These are phyloP conservation scores for Montipora efflorescens DNA, from an alignment of 64 coral and sea anemone species.

Conservation along the genomic window DNA sequence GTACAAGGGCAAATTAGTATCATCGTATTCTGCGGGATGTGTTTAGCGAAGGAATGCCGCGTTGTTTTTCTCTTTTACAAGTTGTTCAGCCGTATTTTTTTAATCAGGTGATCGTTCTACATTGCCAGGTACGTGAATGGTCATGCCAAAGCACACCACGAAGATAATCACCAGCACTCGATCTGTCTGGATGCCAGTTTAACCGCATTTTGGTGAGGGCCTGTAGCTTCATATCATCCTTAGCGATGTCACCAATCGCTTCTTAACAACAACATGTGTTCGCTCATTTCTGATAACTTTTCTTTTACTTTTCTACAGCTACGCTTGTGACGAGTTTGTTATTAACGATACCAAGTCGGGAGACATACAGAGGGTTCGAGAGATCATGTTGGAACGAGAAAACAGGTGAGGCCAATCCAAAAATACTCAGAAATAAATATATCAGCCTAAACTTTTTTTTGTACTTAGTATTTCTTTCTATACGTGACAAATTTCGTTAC, in stretches of 20 bases:
- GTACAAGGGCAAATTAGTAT: constrained; percentile 45
- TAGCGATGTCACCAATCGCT: not conserved
- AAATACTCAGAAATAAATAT: not conserved
- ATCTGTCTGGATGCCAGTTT: constrained; percentile 93
- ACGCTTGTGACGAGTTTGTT: constrained; percentile 96
- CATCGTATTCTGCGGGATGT: constrained; percentile 6
- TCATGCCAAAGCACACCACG: constrained; percentile 92
- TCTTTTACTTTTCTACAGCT: constrained; percentile 59
- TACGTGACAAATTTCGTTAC: not conserved
- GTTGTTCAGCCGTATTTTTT: constrained; percentile 17
- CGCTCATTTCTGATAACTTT: not conserved
- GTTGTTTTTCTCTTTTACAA: not conserved
- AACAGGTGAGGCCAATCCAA: constrained; percentile 58
- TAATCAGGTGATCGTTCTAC: not conserved
- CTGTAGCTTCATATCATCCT: not conserved
- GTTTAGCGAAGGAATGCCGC: constrained; percentile 31
- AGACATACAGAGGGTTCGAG: constrained; percentile 88
- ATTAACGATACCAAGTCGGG: constrained; percentile 94
- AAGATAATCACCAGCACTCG: constrained; percentile 83
- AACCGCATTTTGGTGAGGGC: constrained; percentile 93
- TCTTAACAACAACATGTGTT: not conserved
- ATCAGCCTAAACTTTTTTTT: too few relatives aligned
- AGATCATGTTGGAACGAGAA: constrained; percentile 86
- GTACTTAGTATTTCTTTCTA: not conserved
- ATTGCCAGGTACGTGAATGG: constrained; percentile 91